A percentile compares a stretch with the other conserved stretches of the same genome.
Conservation (phyloP, 2,797 vertebrate genomes). For the Calcarius lapponicus region DNA sequence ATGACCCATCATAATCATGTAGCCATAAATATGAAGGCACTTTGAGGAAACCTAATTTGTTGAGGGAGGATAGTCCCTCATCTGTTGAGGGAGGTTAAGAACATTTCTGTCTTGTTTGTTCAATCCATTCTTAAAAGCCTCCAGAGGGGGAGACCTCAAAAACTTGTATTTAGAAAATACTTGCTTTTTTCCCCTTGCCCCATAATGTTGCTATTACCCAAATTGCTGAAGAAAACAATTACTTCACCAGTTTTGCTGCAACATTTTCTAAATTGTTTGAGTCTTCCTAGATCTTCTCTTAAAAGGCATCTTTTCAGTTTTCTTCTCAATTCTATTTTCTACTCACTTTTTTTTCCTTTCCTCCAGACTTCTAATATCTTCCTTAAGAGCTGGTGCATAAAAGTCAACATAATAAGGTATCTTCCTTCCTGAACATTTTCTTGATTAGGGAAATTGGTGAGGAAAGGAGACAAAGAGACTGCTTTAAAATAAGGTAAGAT, state of each 20-base stretch:
- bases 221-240: not conserved
- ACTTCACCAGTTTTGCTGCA: not conserved
- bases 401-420: not conserved
- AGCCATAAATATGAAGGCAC: not conserved
- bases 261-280: not conserved
- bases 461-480: not conserved
- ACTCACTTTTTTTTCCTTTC: not conserved
- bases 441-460: not conserved
- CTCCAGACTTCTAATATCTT: not conserved
- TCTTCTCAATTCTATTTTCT: not conserved
- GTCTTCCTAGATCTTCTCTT: not conserved
- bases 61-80: not conserved
- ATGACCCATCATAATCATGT: not conserved
- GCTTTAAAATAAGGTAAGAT: not conserved
- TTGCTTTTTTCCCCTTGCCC: fast-evolving
- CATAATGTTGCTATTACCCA: not conserved
- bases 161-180: not conserved
- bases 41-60: not conserved
- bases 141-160: not conserved
- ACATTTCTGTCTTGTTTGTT: not conserved
- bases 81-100: not conserved
- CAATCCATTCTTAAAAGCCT: not conserved
- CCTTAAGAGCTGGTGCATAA: not conserved
- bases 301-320: not conserved
- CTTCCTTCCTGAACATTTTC: not conserved